Base-by-base conservation (phyloP, 2,888 invertebrate genomes). In the Formica aserva region DNA sequence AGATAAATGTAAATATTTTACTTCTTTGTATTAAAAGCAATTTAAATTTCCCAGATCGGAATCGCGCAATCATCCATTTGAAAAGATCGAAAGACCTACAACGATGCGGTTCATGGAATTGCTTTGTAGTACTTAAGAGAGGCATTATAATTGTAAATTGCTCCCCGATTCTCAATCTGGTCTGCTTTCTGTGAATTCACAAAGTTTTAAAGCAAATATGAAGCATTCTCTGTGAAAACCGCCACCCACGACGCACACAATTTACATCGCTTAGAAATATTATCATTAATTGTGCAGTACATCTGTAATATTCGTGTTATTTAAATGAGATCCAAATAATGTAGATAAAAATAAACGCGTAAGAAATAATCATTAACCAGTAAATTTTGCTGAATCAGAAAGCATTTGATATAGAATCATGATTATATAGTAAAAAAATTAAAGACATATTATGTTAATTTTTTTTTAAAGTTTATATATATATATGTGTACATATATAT, bases 61-160 rank as follows among this genome's bases (percentile, higher is more conserved):
- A 52, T 66, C n/a, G 38, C 1, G 18, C 65, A 76, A 66, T 77
- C 52, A 77, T 76, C 26, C 52, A 76, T 77, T 29, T 55, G 52
- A 41, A 55, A 67, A 66, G 67, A 67, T 76, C 52, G 66, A 38
- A 76, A 66, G n/a, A 77, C n/a, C 26, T 52, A 41, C n/a, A 55
- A 66, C 3, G 18, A 66, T 45, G 8, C 38, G 9, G 45, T 80
- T 60, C 74, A 29, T n/a, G 29, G 22, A 32, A 69, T 72, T 57
- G 80, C 60, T 72, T 74, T 60, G 41, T 75, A 15, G 18, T 80
- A 60, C 38, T 77, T 67, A 75, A 74, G 35, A 60, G 57, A 22
- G 32, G 35, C 45, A 80, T 80, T 80, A 75, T 80, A 80, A 72
- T 80, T 80, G 80, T 52, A 80, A 80, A 80, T 80, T 80, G 75